Evolutionary conservation across 2,797 vertebrate genomes (phyloP).

Genomic region (Naso thynnoides): DNA sequence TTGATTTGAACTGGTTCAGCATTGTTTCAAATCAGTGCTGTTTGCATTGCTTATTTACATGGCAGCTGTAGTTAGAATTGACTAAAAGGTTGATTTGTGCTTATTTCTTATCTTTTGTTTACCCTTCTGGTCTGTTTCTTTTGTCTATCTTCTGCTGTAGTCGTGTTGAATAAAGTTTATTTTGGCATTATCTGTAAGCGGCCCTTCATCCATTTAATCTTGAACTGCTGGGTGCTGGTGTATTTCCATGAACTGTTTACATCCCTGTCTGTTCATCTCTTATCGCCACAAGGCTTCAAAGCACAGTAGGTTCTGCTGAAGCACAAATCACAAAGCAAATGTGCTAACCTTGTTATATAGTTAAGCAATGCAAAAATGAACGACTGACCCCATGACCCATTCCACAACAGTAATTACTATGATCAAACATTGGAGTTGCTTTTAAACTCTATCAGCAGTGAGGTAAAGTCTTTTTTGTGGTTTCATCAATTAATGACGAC

Average conservation of each 20-base stretch:
- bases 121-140: constrained; percentile 12
- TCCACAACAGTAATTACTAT: not conserved
- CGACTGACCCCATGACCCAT: not conserved
- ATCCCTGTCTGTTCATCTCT: constrained; percentile 49
- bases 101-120: constrained; percentile 41
- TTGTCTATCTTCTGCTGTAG: constrained; percentile 35
- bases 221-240: constrained; percentile 35
- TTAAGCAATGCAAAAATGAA: constrained; percentile 22
- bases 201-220: constrained; percentile 49
- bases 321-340: constrained; percentile 31
- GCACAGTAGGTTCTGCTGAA: constrained; percentile 37
- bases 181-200: constrained; percentile 44
- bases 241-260: constrained; percentile 52
- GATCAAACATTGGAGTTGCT: constrained; percentile 11
- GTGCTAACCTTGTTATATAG: constrained; percentile 34
- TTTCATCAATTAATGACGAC: constrained; percentile 1
- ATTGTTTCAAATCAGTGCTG: constrained; percentile 24
- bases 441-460: not conserved
- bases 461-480: not conserved
- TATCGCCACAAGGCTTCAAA: constrained; percentile 47
- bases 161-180: constrained; percentile 49
- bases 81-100: not conserved
- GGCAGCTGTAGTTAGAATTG: not conserved
- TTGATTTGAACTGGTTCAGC: constrained; percentile 13
- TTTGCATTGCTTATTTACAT: not conserved